phyloP scores from a whole-genome alignment of 2,888 invertebrate species.

The Spatulosminthurus flaviceps region DNA sequence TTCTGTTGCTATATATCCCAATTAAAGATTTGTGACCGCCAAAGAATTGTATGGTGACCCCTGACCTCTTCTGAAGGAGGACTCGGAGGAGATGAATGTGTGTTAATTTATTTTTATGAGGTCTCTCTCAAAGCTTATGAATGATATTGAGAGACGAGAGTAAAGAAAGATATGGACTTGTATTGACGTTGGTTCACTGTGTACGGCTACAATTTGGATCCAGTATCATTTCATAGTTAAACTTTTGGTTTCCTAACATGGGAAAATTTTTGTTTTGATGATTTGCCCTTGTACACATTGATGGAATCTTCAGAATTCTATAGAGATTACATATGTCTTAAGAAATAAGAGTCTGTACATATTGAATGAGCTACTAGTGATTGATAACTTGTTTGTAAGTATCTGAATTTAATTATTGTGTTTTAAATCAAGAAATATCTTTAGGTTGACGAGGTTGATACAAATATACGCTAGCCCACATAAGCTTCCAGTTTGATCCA shows the following conservation, averaged over 20 bases:
- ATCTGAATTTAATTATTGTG: conserved; percentile 1
- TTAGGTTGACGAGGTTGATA: too few relatives aligned
- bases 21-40: not conserved
- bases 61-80: not conserved
- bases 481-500: not conserved
- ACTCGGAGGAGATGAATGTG: too few relatives aligned
- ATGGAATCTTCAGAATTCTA: too few relatives aligned
- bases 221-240: not conserved
- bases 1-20: not conserved
- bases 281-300: conserved; percentile 26
- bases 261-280: conserved; percentile 18
- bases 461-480: too few relatives aligned
- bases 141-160: too few relatives aligned
- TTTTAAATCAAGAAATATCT: not conserved
- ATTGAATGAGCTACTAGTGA: not conserved
- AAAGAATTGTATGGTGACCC: not conserved
- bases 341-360: too few relatives aligned
- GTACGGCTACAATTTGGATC: too few relatives aligned
- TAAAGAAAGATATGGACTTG: too few relatives aligned
- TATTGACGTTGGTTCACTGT: too few relatives aligned
- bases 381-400: not conserved
- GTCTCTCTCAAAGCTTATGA: too few relatives aligned
- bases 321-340: too few relatives aligned
- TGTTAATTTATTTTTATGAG: too few relatives aligned
- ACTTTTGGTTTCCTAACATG: not conserved